Evolutionary conservation across 2,797 vertebrate genomes (phyloP).

Genomic region (Pteronotus mesoamericanus): DNA sequence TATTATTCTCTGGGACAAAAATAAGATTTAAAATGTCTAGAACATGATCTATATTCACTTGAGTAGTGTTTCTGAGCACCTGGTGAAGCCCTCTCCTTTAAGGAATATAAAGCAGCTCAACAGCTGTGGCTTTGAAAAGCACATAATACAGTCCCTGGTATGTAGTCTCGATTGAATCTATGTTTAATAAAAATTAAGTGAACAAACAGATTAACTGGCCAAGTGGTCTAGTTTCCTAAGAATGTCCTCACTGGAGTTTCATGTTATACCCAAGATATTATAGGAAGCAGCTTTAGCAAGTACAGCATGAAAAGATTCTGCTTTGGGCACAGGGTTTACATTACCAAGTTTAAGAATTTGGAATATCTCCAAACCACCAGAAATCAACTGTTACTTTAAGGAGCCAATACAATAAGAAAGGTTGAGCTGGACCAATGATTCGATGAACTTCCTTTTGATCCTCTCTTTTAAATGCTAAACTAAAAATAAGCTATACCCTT

Average conservation of each 20-base stretch:
- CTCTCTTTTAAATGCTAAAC: background rate
- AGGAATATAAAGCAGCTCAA: background rate
- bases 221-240: conserved; percentile 19
- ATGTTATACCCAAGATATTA: background rate
- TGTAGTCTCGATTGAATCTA: background rate
- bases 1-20: background rate
- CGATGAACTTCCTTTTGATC: conserved; percentile 35
- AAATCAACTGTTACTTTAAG: conserved; percentile 14
- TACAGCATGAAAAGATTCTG: background rate
- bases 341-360: background rate
- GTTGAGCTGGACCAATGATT: background rate
- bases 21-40: background rate
- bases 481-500: background rate
- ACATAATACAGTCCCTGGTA: background rate
- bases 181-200: conserved; percentile 31
- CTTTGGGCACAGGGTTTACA: background rate
- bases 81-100: background rate
- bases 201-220: conserved; percentile 15
- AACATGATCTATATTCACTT: background rate
- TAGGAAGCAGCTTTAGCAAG: background rate
- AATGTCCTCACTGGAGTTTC: background rate
- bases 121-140: background rate
- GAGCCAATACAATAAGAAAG: background rate
- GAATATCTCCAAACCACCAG: background rate
- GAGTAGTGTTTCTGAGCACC: conserved; percentile 11